A percentile compares a stretch with the other conserved stretches of the same genome.
phyloP scores from a whole-genome alignment of 2,113 vertebrate genomes.

The Bos javanicus region DNA sequence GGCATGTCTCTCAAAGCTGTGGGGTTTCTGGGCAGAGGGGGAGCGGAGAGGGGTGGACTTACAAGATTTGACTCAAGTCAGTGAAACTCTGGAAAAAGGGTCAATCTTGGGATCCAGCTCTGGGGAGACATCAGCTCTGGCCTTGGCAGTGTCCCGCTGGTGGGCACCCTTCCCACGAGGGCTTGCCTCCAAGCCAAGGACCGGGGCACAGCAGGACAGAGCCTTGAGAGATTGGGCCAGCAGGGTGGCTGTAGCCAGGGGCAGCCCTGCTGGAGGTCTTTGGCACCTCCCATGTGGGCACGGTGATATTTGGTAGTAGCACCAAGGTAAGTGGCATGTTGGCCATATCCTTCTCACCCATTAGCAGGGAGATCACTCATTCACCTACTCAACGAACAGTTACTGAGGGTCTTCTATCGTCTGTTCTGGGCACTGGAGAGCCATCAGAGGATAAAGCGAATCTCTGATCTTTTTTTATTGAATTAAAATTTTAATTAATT shows the following conservation, averaged over 20 bases:
- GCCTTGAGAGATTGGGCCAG: background rate
- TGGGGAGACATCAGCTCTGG: background rate
- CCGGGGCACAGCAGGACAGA: background rate
- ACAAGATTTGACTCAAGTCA: background rate
- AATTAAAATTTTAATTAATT: conserved; percentile 52
- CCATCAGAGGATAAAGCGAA: background rate
- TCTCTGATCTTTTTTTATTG: background rate
- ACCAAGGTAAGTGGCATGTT: background rate
- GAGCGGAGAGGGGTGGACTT: background rate
- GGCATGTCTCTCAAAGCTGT: background rate
- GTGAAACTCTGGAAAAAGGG: background rate
- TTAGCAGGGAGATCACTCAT: background rate
- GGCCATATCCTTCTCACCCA: background rate
- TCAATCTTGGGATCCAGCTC: background rate
- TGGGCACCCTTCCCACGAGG: background rate
- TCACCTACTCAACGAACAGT: background rate
- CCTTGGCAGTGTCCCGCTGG: background rate
- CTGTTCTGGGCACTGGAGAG: background rate
- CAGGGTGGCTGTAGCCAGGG: background rate
- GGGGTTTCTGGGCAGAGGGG: background rate
- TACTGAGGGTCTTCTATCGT: background rate
- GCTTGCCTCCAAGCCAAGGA: background rate
- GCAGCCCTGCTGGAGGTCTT: background rate
- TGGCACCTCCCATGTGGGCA: background rate
- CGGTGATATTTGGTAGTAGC: background rate